phyloP scores from a whole-genome alignment of 30 jellyfish, hydroid and myxozoan species.

The Catostylus mosaicus region DNA sequence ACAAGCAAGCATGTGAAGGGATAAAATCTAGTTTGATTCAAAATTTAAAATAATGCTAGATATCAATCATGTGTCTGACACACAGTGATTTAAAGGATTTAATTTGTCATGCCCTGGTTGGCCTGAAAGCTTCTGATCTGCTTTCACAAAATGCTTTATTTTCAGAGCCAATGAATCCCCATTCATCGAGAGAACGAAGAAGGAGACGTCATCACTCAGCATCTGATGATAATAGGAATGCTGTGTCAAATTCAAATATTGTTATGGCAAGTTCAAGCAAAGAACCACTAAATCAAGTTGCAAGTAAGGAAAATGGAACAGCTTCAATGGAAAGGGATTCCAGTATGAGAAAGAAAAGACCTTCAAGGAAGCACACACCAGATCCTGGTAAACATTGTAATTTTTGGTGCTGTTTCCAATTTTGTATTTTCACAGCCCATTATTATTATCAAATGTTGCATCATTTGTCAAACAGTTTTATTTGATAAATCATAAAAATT shows the following conservation, averaged over 20 bases:
- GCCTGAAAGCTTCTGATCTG: background rate
- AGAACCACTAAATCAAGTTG: conserved; percentile 27
- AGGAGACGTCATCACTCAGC: conserved; percentile 44
- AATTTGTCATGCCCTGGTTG: too few species aligned
- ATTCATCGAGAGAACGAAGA: conserved; percentile 48
- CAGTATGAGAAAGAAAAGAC: conserved; percentile 34
- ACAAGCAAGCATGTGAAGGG: too few species aligned
- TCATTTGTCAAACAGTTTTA: too few species aligned
- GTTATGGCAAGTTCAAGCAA: conserved; percentile 30
- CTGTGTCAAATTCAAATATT: conserved; percentile 27
- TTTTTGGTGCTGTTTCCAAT: too few species aligned
- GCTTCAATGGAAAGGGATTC: conserved; percentile 33
- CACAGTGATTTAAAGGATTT: too few species aligned
- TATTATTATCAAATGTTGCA: too few species aligned
- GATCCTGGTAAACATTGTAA: conserved; percentile 50
- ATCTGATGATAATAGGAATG: conserved; percentile 51
- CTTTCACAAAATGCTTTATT: background rate
- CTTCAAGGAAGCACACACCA: conserved; percentile 30
- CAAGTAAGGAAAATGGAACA: conserved; percentile 18
- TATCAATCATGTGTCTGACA: too few species aligned
- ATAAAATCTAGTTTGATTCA: too few species aligned
- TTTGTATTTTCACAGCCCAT: too few species aligned
- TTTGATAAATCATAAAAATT: background rate
- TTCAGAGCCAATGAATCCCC: conserved; percentile 40
- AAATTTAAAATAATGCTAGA: too few species aligned